Percentiles rank a stretch among this genome's conserved stretches.
Evolutionary conservation across 2,888 invertebrate genomes (phyloP).

Genomic region (Bursaphelenchus okinawaensis): DNA sequence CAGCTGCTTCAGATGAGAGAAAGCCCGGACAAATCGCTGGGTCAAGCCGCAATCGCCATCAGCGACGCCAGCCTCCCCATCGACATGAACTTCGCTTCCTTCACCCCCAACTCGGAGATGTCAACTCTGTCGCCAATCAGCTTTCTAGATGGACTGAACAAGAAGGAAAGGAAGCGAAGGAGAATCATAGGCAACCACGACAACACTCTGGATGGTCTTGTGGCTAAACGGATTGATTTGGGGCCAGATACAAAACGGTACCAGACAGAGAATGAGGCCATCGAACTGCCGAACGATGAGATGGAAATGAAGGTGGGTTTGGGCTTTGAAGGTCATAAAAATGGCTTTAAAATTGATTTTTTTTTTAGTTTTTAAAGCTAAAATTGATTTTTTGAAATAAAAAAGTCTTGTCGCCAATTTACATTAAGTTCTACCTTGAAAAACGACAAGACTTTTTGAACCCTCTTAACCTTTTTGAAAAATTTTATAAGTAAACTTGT

Average conservation of each 20-base stretch:
- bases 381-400: neutral
- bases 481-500: too few relatives aligned
- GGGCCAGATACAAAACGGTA: constrained; percentile 45
- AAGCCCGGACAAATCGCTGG: neutral
- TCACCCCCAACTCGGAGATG: neutral
- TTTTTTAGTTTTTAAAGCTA: constrained; percentile 2
- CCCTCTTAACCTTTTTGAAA: too few relatives aligned
- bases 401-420: too few relatives aligned
- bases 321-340: constrained; percentile 12
- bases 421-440: neutral
- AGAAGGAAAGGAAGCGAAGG: constrained; percentile 32
- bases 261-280: constrained; percentile 55
- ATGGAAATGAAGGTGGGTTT: constrained; percentile 42
- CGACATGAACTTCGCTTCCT: neutral
- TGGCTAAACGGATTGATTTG: constrained; percentile 49
- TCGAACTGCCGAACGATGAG: constrained; percentile 56
- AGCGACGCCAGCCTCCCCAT: neutral
- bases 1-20: neutral
- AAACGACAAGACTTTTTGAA: neutral
- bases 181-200: constrained; percentile 46
- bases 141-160: neutral
- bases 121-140: neutral
- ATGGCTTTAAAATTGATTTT: too few relatives aligned
- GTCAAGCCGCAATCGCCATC: neutral
- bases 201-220: constrained; percentile 55